Conservation (phyloP, 1,140 invertebrate species). For the Hycleus phaleratus region DNA sequence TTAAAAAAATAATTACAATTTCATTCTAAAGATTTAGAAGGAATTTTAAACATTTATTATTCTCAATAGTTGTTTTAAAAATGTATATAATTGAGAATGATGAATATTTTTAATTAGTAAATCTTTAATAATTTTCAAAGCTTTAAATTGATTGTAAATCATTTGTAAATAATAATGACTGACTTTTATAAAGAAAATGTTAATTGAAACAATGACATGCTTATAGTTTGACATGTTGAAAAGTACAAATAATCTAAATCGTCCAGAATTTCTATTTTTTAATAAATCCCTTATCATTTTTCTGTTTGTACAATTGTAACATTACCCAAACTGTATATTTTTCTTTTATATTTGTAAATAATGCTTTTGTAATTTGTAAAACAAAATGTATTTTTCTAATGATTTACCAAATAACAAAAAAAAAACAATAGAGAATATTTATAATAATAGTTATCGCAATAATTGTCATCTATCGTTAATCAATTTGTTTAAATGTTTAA, state of each 20-base stretch:
- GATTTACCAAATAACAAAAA: too few species aligned
- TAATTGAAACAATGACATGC: conserved; percentile 3
- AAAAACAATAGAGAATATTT: too few species aligned
- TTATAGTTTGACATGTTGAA: conserved; percentile 13
- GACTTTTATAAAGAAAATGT: too few species aligned
- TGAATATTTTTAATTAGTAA: background rate
- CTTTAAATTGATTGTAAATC: too few species aligned
- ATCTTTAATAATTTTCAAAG: background rate
- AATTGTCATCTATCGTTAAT: conserved; percentile 12
- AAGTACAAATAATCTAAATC: conserved; percentile 12
- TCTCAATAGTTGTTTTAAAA: background rate
- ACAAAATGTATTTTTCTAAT: conserved; percentile 8
- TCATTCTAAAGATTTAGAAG: background rate
- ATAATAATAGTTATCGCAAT: too few species aligned
- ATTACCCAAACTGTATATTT: background rate
- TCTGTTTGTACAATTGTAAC: background rate
- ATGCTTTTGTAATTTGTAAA: conserved; percentile 1
- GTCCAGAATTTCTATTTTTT: conserved; percentile 2
- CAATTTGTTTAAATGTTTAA: conserved; percentile 7
- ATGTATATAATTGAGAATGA: background rate
- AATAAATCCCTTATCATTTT: conserved; percentile 4
- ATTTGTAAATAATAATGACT: too few species aligned
- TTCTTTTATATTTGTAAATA: conserved; percentile 2
- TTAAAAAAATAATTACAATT: background rate
- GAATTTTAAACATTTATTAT: background rate